Base-by-base conservation (phyloP, 2,888 invertebrate species). In the Margaritifera margaritifera region DNA sequence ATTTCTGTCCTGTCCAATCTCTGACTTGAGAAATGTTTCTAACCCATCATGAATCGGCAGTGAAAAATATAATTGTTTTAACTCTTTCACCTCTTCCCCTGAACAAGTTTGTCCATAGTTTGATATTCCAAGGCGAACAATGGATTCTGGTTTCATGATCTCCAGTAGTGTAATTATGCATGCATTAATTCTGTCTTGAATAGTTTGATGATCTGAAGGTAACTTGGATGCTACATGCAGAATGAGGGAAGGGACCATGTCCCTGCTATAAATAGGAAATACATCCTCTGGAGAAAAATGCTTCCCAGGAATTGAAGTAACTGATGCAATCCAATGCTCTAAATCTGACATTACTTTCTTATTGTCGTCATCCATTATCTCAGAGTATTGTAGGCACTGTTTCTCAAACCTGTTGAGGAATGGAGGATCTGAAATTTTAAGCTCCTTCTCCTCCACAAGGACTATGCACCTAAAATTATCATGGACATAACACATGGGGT, bases 371-470 rank as follows among this genome's bases (percentile, higher is more conserved):
- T 56, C 56, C 18, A 83, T 55, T 18, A 76, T 68, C 56, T 82
- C 82, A 52, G 64, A 54, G 62, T 81, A 77, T 58, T 77, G 62
- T 31, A 88, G 71, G 64, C 82, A 77, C 53, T 85, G 85, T 31
- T 85, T 85, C 67, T 85, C 85, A 71, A 85, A 82, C 20, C 85
- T 66, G 62, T 85, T 85, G 19, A 85, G 65, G 67, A 85, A 81
- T 11, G 85, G 84, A 25, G 83, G 81, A 60, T 83, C 82, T 19
- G 78, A 71, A 27, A 68, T 65, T 62, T 77, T 64, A 0, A 84
- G 24, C 61, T 79, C 72, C 8, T 63, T 68, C 62, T 81, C 79
- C 55, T 81, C 80, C 2, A 80, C 75, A 0, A 84, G 71, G 3
- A 84, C 84, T 64, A 84, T 77, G 64, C 81, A 82, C 66, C 79